These are phyloP conservation scores for Melangyna quadrimaculata DNA, from an alignment of 2,888 invertebrate species.

Conservation along the genomic window DNA sequence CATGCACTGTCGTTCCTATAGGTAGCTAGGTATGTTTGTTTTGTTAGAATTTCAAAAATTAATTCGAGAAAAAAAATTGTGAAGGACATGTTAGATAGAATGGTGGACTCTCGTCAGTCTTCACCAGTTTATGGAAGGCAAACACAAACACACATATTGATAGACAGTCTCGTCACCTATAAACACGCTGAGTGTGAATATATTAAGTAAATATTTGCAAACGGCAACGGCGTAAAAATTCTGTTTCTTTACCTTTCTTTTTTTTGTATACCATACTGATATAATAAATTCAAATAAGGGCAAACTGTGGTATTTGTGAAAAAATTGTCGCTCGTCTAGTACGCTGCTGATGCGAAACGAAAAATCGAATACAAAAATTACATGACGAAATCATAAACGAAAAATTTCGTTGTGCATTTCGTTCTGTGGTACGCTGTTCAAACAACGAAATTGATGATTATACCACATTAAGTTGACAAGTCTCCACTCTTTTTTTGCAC, in stretches of 20 bases:
- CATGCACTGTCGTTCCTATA: background rate
- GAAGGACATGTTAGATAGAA: background rate
- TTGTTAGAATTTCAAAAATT: constrained; percentile 24
- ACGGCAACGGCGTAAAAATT: background rate
- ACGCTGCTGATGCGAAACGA: no score
- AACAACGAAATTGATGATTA: no score
- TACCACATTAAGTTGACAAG: no score
- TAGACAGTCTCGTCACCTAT: constrained; percentile 67
- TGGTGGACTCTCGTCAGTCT: constrained; percentile 32
- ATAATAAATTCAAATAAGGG: background rate
- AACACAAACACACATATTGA: constrained; percentile 36
- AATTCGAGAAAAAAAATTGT: constrained; percentile 18
- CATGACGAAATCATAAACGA: no score
- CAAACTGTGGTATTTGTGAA: background rate
- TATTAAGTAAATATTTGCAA: constrained; percentile 67
- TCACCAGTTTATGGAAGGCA: background rate
- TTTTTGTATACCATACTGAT: background rate
- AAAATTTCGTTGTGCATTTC: no score
- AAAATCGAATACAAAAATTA: no score
- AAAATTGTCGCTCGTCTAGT: no score
- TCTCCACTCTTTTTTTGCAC: no score
- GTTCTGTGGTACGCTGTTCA: no score
- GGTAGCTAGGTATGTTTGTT: background rate
- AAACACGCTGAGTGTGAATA: constrained; percentile 60
- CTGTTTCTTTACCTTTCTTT: background rate